phyloP scores from a whole-genome alignment of 2,113 vertebrate genomes.

The Tautogolabrus adspersus region DNA sequence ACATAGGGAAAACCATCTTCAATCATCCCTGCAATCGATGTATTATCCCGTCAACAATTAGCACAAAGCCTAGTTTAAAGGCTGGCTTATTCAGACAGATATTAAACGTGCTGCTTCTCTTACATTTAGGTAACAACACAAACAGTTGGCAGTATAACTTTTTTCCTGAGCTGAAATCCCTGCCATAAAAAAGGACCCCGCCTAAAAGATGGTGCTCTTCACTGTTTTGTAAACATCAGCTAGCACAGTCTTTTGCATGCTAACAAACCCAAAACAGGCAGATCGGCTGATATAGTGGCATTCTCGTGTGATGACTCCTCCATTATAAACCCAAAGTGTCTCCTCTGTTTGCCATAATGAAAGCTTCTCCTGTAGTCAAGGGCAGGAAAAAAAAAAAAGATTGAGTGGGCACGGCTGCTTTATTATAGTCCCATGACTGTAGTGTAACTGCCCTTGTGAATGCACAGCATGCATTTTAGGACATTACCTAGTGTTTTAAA shows the following conservation, averaged over 20 bases:
- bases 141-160: background rate
- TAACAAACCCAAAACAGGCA: conserved; percentile 13
- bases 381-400: conserved; percentile 12
- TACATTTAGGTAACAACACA: background rate
- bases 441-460: conserved; percentile 25
- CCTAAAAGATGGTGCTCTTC: background rate
- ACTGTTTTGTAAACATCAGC: conserved; percentile 41
- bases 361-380: conserved; percentile 37
- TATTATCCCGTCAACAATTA: background rate
- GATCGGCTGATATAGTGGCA: background rate
- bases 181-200: conserved; percentile 1
- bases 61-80: background rate
- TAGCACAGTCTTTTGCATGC: background rate
- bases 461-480: background rate
- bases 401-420: background rate
- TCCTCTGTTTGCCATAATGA: conserved; percentile 32
- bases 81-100: background rate
- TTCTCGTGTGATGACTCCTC: background rate
- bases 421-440: background rate
- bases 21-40: too few species aligned
- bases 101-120: conserved; percentile 21
- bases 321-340: conserved; percentile 14
- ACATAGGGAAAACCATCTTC: background rate
- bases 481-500: conserved; percentile 1
- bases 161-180: conserved; percentile 2